Evolutionary conservation across 2,888 invertebrate species (phyloP), one percentile per base, ranked within the genome.

Genomic region (Ceriagrion tenellum): DNA sequence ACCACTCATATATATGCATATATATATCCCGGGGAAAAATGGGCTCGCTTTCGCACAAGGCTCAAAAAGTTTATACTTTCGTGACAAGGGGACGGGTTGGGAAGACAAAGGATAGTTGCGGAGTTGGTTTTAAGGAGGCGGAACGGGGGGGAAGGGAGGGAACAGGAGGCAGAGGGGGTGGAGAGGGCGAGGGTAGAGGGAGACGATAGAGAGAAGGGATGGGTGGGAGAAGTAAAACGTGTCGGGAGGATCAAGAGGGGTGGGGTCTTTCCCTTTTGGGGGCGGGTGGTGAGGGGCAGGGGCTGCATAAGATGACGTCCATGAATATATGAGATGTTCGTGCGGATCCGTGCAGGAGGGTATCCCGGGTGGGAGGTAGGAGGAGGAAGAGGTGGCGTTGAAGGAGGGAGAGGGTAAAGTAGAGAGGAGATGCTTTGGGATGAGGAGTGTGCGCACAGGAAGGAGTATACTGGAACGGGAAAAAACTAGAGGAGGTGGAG

Each of bases 271-370:
- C 35, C 35, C n/a, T 69, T 12, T n/a, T 6, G 12, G 47, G 47
- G 47, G 4, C 26, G 23, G 69, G n/a, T 10, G 26, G 69, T 69
- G n/a, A n/a, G 69, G n/a, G 26, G n/a, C 10, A n/a, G n/a, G 69
- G 69, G n/a, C 88, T 23, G 88, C 35, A 47, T 35, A 88, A 88
- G 55, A 89, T 89, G 89, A 55, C 89, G 89, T n/a, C 89, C 89
- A 89, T 89, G 89, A 89, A 89, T 89, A 55, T n/a, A 89, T 89
- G 89, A 55, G 89, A 89, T 23, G 89, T 4, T n/a, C 55, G 89
- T 55, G 89, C 13, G 89, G 35, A 81, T 35, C 35, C 35, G 81
- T 23, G n/a, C 16, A 20, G 55, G 47, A 47, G 89, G 47, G 55
- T 23, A 89, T 89, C n/a, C n/a, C 3, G 89, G 12, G 88, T 20